Evolutionary conservation across 2,113 vertebrate species (phyloP), one percentile per base, ranked within the genome.

Genomic region (Sceloporus undulatus): DNA sequence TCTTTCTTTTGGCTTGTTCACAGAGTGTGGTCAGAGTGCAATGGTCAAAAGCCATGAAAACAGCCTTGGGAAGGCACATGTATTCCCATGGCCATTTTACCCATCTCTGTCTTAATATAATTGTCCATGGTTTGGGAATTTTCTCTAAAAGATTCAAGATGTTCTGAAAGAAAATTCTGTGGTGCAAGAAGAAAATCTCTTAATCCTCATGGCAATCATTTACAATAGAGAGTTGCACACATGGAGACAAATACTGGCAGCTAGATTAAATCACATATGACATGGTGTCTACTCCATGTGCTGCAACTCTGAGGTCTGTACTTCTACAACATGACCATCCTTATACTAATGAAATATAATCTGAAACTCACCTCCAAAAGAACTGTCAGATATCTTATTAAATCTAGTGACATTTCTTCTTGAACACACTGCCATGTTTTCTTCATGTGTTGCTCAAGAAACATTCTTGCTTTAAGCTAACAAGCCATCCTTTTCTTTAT

Each of bases 331-430:
- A 88, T 59, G 3, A 27, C 5, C 74, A 11, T 23, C 21, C 54
- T 87, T 85, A 10, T 1, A 77, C 7, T 70, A 42, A 27, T 11
- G 88, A 85, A 19, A 91, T 86, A 77, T 9, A 79, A 2, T 86
- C 77, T 78, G 4, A 11, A 87, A 0, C 29, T 5, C 1, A 82
- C 21, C 66, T 2, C 88, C 83, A 21, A 70, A 27, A 48, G 84
- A 73, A 10, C 52, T 74, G 80, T 52, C 27, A 9, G 42, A 40
- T 83, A 83, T 70, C 48, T 70, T 83, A 83, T 71, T 83, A 70
- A 83, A n/a, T 68, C 56, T 48, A 85, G 52, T 78, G 25, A 82
- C 68, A 77, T 5, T 13, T 77, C 25, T 52, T 9, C 29, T 68
- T 86, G 68, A 34, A 48, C 48, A 77, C 27, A 16, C 19, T 90